phyloP scores from a whole-genome alignment of 2,888 invertebrate genomes.

The Drosophila meridiana region DNA sequence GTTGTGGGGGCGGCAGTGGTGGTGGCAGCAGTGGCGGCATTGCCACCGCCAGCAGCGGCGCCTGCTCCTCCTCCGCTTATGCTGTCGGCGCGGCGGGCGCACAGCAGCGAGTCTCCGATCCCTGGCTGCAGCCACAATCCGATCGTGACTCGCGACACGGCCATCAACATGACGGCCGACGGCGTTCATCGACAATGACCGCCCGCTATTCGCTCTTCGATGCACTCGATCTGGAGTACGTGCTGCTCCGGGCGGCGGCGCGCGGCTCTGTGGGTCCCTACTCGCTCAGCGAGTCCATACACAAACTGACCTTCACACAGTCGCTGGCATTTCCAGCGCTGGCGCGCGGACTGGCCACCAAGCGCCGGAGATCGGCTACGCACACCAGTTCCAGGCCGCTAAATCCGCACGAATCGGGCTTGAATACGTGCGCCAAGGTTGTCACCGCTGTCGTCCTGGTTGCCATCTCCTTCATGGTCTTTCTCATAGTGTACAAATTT shows the following conservation, averaged over 20 bases:
- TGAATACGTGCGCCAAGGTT: constrained; percentile 90
- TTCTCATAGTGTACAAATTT: constrained; percentile 90
- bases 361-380: constrained; percentile 87
- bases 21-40: constrained; percentile 83
- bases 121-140: constrained; percentile 85
- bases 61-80: constrained; percentile 85
- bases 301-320: constrained; percentile 91
- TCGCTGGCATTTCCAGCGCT: constrained; percentile 90
- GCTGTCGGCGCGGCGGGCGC: constrained; percentile 85
- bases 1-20: constrained; percentile 39
- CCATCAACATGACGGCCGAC: constrained; percentile 76
- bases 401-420: constrained; percentile 88
- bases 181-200: constrained; percentile 88
- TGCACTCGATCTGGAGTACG: constrained; percentile 90
- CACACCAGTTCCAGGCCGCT: constrained; percentile 86
- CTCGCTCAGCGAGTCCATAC: constrained; percentile 89
- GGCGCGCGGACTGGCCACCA: constrained; percentile 89
- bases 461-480: constrained; percentile 89
- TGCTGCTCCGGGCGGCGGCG: constrained; percentile 88
- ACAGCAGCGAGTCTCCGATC: constrained; percentile 85
- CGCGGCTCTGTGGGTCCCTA: constrained; percentile 90
- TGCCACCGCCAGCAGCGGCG: constrained; percentile 85
- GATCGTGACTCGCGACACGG: constrained; percentile 85
- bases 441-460: constrained; percentile 89
- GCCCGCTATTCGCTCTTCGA: constrained; percentile 89